Base-by-base conservation (phyloP, 1,140 invertebrate genomes). In the Zaprionus vittiger region DNA sequence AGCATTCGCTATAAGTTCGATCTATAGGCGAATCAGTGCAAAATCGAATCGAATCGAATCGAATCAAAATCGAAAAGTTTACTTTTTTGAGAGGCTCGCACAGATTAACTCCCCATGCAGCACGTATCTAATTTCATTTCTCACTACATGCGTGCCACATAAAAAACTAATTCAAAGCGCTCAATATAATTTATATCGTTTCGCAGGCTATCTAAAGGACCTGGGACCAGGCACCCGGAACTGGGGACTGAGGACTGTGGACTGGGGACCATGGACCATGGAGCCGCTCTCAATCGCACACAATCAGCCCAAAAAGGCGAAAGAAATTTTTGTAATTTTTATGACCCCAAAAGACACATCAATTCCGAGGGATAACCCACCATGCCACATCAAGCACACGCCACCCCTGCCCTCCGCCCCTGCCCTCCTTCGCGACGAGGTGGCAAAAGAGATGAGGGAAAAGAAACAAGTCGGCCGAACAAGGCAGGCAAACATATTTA, bases 291-390 rank as follows among this genome's bases (percentile, higher is more conserved):
- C 83, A 83, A 79, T 81, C 79, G 70, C 81, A 81, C 79, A 85
- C 79, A 89, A 90, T 90, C 85, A 73, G 81, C 55, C 80, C 77
- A 79, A 81, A 85, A 90, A 89, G 81, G 85, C 81, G 66, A 85
- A 67, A 65, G 64, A 78, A 81, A 81, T 84, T 86, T 74, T 90
- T 89, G 84, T 89, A 90, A 89, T 89, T 89, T 89, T 90, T 90
- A 89, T 89, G 84, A 85, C 85, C 84, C 84, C 84, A 90, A 89
- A 90, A 89, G 84, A 89, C 84, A 89, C 84, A 89, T 89, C 84
- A 89, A 89, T 89, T 90, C 81, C 75, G 62, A 70, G 59, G 77
- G 69, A 73, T 72, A 74, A 80, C 67, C 76, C 74, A 17, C 41
- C 41, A 44, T 7, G 41, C 41, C 41, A 34, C 31, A 34, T 34